These are phyloP conservation scores for Notothenia coriiceps DNA, from an alignment of 2,113 vertebrate species.

Conservation along the genomic window DNA sequence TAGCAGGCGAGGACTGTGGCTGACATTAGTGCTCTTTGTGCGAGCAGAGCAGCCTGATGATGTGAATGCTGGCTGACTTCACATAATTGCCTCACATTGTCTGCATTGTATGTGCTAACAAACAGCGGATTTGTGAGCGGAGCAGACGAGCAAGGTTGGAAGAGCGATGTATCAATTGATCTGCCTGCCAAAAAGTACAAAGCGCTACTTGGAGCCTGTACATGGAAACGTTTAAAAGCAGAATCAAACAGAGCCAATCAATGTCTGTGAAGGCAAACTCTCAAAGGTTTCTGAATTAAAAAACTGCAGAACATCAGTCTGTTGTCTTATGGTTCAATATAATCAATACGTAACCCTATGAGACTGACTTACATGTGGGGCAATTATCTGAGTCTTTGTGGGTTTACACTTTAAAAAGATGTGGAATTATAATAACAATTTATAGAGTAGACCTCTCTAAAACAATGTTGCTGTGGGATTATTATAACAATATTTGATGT, in stretches of 20 bases:
- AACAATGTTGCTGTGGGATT: no score
- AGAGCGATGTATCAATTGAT: constrained; percentile 27
- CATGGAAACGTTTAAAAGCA: constrained; percentile 21
- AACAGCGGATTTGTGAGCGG: constrained; percentile 14
- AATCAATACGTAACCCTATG: background rate
- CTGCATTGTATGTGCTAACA: constrained; percentile 33
- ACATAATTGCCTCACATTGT: constrained; percentile 48
- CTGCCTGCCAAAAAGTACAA: background rate
- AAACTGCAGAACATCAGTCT: background rate
- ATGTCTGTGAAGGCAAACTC: constrained; percentile 3
- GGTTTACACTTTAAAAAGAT: no score
- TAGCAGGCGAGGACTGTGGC: background rate
- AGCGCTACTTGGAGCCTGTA: background rate
- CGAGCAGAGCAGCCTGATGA: constrained; percentile 9
- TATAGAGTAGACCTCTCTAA: no score
- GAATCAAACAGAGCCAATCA: constrained; percentile 17
- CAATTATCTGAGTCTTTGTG: background rate
- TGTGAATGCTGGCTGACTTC: constrained; percentile 48
- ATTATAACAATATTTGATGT: no score
- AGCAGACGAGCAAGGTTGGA: constrained; percentile 2
- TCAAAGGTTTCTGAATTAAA: background rate
- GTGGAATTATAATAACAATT: no score
- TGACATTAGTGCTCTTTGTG: constrained; percentile 10
- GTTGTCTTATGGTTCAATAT: background rate
- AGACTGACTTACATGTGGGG: background rate